phyloP scores from a whole-genome alignment of 2,888 invertebrate species.

The Lepidonotus clava region DNA sequence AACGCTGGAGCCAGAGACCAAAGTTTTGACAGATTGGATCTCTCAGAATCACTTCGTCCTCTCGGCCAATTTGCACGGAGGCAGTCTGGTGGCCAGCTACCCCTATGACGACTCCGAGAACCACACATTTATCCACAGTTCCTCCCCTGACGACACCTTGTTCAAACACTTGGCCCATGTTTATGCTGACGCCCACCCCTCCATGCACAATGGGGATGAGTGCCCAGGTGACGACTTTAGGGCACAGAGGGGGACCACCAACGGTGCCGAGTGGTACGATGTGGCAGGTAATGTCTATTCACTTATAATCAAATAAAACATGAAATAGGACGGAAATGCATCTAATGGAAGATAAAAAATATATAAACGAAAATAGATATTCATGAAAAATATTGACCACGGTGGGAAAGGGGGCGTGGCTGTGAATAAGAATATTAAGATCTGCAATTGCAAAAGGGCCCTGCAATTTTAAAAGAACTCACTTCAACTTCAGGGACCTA shows the following conservation, averaged over 20 bases:
- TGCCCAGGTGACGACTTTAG: slow-evolving; percentile 82
- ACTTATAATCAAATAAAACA: no score
- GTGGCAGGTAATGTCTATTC: slow-evolving; percentile 84
- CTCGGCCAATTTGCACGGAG: slow-evolving; percentile 90
- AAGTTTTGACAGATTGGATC: slow-evolving; percentile 80
- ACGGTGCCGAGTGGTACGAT: slow-evolving; percentile 97
- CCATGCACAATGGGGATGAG: slow-evolving; percentile 87
- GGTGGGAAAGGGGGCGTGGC: no score
- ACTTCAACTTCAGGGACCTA: no score
- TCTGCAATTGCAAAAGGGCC: no score
- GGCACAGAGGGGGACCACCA: slow-evolving; percentile 89
- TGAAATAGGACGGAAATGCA: no score
- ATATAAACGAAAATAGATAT: no score
- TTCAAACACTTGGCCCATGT: slow-evolving; percentile 90
- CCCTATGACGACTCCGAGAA: slow-evolving; percentile 89
- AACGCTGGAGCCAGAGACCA: slow-evolving; percentile 86
- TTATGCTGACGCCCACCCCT: slow-evolving; percentile 88
- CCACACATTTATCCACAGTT: slow-evolving; percentile 80
- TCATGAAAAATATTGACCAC: no score
- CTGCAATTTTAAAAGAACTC: no score
- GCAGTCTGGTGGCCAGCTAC: slow-evolving; percentile 96
- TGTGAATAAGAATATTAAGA: no score
- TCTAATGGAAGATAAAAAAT: no score
- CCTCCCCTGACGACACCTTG: slow-evolving; percentile 88
- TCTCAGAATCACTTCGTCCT: slow-evolving; percentile 87